phyloP scores from a whole-genome alignment of 1,140 invertebrate genomes.

The Anthonomus grandis region DNA sequence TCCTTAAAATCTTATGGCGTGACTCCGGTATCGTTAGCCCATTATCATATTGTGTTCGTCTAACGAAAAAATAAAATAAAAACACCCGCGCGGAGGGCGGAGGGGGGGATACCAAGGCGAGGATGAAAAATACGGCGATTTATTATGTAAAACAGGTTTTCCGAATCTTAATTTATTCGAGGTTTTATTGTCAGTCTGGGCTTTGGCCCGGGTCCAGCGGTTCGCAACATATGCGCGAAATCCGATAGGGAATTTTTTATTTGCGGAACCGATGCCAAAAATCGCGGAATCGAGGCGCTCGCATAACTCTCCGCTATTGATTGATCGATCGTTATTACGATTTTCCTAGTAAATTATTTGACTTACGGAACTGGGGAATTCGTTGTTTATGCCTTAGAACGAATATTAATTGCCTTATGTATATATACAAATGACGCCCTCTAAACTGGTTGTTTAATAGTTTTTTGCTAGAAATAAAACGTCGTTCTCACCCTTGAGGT shows the following conservation, averaged over 20 bases:
- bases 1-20: too few relatives aligned
- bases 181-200: constrained; percentile 9
- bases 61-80: too few relatives aligned
- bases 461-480: not conserved
- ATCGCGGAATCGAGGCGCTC: too few relatives aligned
- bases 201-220: constrained; percentile 6
- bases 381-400: not conserved
- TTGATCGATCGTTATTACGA: too few relatives aligned
- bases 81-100: too few relatives aligned
- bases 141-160: constrained; percentile 16
- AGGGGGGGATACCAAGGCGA: too few relatives aligned
- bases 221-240: constrained; percentile 7
- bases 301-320: too few relatives aligned
- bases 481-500: too few relatives aligned
- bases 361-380: not conserved
- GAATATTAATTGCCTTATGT: not conserved
- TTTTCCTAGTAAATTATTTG: not conserved
- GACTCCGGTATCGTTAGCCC: too few relatives aligned
- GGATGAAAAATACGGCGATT: too few relatives aligned
- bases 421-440: not conserved
- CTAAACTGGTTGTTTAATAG: not conserved
- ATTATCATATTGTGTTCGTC: too few relatives aligned
- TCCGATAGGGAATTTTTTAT: constrained; percentile 12
- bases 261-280: constrained; percentile 1
- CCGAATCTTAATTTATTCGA: constrained; percentile 16